Conservation (phyloP, 2,888 invertebrate genomes). For the Oscheius sp. region DNA sequence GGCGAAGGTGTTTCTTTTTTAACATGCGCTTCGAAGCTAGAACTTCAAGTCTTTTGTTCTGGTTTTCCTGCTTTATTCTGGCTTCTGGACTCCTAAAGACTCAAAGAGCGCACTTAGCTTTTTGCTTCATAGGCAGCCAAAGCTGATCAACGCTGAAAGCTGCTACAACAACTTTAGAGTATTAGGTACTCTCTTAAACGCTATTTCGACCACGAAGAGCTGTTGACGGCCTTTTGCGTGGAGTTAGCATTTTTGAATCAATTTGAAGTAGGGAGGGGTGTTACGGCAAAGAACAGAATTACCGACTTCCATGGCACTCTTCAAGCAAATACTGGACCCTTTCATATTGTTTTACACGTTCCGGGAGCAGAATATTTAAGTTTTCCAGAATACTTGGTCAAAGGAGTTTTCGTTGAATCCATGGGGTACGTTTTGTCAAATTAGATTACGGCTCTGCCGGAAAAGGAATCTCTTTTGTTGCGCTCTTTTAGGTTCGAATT, state of each 20-base stretch:
- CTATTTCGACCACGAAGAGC: not conserved
- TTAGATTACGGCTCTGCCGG: constrained; percentile 33
- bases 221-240: constrained; percentile 2
- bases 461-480: constrained; percentile 35
- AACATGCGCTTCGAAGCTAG: too few relatives aligned
- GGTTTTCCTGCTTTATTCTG: not conserved
- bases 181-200: not conserved
- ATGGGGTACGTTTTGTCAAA: constrained; percentile 25
- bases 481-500: constrained; percentile 31
- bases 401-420: constrained; percentile 2
- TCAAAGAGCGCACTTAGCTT: constrained; percentile 5
- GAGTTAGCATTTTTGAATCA: constrained; percentile 18
- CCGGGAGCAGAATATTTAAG: not conserved
- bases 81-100: constrained; percentile 3
- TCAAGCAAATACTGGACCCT: not conserved
- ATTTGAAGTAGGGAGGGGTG: constrained; percentile 7
- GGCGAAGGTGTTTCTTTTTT: too few relatives aligned
- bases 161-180: not conserved
- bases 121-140: constrained; percentile 3
- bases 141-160: constrained; percentile 10
- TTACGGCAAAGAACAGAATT: not conserved
- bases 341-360: not conserved
- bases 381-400: not conserved
- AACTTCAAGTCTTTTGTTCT: not conserved
- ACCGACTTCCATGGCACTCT: not conserved